A percentile compares a stretch with the other conserved stretches of the same genome.
Evolutionary conservation across 2,113 vertebrate species (phyloP).

Genomic region (Rhinopomastus cyanomelas): DNA sequence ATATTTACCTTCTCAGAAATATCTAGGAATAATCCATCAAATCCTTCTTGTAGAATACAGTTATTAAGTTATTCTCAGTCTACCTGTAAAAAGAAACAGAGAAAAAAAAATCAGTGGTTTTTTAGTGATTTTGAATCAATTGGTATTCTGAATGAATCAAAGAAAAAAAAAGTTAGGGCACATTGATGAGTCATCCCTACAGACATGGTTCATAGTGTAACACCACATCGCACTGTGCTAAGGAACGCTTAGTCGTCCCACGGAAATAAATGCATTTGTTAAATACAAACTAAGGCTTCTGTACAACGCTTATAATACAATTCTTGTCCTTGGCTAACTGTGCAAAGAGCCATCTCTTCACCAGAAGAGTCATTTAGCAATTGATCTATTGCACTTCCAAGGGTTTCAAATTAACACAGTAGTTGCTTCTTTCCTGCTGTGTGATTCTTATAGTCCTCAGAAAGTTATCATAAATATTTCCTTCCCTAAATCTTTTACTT

Average conservation of each 20-base stretch:
- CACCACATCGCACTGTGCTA: background rate
- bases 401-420: background rate
- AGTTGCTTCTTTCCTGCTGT: background rate
- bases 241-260: background rate
- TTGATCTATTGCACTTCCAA: background rate
- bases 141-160: background rate
- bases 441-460: background rate
- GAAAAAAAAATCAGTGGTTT: slow-evolving; percentile 18
- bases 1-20: slow-evolving; percentile 66
- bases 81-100: slow-evolving; percentile 74
- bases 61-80: slow-evolving; percentile 73
- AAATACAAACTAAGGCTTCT: background rate
- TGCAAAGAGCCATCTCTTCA: background rate
- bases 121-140: background rate
- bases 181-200: background rate
- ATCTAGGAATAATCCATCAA: slow-evolving; percentile 82
- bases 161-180: background rate
- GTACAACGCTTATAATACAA: background rate
- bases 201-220: background rate
- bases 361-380: background rate
- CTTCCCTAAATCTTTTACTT: background rate
- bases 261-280: background rate
- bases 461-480: background rate
- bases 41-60: slow-evolving; percentile 56
- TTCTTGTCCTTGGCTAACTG: background rate